Base-by-base conservation (phyloP, 2,888 invertebrate genomes). In the Pantelozetes paolii region DNA sequence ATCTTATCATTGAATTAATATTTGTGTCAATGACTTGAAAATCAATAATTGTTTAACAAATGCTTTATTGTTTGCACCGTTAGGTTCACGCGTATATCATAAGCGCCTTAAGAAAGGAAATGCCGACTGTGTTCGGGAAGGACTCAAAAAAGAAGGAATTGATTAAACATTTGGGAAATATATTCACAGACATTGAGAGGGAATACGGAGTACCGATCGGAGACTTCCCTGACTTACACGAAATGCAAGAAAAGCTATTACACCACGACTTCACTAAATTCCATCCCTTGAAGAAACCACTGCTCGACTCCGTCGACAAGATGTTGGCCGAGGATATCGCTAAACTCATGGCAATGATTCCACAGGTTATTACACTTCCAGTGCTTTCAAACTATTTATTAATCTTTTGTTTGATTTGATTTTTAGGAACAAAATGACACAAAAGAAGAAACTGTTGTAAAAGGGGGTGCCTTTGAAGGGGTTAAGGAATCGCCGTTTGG, bases 291-390 rank as follows among this genome's bases (percentile, higher is more conserved):
- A 95, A 95, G 82, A 94, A 92, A 0, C 91, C 91, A 81, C 84
- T 96, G 71, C 82, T 97, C 75, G 96, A 97, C 81, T 89, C 90
- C 75, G 97, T 98, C 13, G 98, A 99, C 83, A 88, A 89, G 79
- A 99, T 99, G 98, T 85, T 99, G 79, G 90, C 95, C 15, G 91
- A 90, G 72, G 98, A 99, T 82, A 98, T 99, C 78, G 92, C 98
- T 1, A 98, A 83, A 75, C 86, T 99, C 73, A 99, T 99, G 97
- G 90, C 90, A 77, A 91, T 95, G 89, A 95, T 99, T 13, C 15
- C 32, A 36, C 36, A 36, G 36, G 36, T 36, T 36, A n/a, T 36
- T 36, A 9, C 36, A 36, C 36, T 36, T 36, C 9, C 9, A 8
- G 36, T 36, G 6, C n/a, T n/a, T n/a, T n/a, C n/a, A n/a, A 36